Evolutionary conservation across 2,888 invertebrate species (phyloP).

Genomic region (Drosophila dives): DNA sequence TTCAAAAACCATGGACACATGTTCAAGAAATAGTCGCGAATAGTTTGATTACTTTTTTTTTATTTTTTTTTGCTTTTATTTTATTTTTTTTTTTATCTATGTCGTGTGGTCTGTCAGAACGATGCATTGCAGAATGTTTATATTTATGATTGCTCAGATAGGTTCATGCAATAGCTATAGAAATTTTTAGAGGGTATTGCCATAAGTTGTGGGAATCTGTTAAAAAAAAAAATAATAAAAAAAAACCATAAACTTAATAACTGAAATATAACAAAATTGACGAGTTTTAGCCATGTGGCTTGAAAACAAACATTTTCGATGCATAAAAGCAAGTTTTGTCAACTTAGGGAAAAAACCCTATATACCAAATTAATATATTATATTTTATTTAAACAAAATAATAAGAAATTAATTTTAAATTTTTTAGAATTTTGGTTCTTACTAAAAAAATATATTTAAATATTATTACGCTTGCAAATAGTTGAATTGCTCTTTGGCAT

Average conservation of each 20-base stretch:
- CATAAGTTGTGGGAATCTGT: background rate
- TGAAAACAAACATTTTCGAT: background rate
- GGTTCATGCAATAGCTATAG: slow-evolving; percentile 37
- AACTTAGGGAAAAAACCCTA: background rate
- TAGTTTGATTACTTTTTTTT: slow-evolving; percentile 33
- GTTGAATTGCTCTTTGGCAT: background rate
- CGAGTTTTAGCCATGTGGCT: background rate
- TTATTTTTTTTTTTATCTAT: slow-evolving; percentile 5
- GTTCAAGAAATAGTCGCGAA: slow-evolving; percentile 25
- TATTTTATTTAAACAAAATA: background rate
- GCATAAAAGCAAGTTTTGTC: background rate
- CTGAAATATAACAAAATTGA: too few relatives aligned
- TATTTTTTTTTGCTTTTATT: background rate
- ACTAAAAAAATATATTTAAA: background rate
- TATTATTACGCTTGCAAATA: too few relatives aligned
- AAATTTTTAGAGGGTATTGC: slow-evolving; percentile 14
- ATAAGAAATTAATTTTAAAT: too few relatives aligned
- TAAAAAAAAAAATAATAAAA: background rate
- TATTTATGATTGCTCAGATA: slow-evolving; percentile 68
- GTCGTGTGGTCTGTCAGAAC: slow-evolving; percentile 48
- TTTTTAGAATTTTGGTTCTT: background rate
- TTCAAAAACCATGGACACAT: slow-evolving; percentile 37
- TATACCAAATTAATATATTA: background rate
- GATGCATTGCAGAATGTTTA: slow-evolving; percentile 72
- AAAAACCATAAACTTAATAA: background rate